phyloP scores from a whole-genome alignment of 2,113 vertebrate species.

The Caracal caracal region DNA sequence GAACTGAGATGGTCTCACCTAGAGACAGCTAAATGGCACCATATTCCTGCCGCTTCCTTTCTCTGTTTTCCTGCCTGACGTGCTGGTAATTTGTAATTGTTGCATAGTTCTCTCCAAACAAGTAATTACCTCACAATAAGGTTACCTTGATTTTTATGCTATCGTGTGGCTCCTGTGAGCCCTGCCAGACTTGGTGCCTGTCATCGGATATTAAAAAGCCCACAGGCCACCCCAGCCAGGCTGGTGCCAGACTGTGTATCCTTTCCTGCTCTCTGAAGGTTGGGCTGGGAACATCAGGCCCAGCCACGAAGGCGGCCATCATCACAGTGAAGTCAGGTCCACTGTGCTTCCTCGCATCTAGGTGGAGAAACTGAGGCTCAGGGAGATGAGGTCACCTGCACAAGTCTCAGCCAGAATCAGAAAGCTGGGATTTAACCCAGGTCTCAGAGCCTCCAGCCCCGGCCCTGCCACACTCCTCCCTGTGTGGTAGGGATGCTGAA shows the following conservation, averaged over 20 bases:
- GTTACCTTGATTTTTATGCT: background rate
- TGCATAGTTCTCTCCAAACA: background rate
- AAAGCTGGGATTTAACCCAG: background rate
- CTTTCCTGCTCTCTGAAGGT: background rate
- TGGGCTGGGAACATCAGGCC: background rate
- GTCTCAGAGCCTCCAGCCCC: background rate
- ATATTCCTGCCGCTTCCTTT: background rate
- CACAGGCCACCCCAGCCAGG: background rate
- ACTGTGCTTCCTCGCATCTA: background rate
- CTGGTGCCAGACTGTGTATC: rapidly evolving
- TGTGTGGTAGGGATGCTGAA: rapidly evolving
- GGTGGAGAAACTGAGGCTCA: background rate
- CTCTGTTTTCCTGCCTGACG: background rate
- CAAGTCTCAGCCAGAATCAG: background rate
- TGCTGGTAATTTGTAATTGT: background rate
- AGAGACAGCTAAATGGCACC: background rate
- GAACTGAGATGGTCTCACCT: background rate
- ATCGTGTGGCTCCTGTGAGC: rapidly evolving
- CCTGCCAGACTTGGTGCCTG: background rate
- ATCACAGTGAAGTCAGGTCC: background rate
- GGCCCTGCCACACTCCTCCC: background rate
- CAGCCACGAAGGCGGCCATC: background rate
- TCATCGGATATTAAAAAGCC: background rate
- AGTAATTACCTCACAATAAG: background rate
- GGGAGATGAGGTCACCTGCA: background rate